Percentiles rank a stretch among this genome's conserved stretches.
Conservation (phyloP, 2,888 invertebrate species). For the Drosophila siamana region DNA sequence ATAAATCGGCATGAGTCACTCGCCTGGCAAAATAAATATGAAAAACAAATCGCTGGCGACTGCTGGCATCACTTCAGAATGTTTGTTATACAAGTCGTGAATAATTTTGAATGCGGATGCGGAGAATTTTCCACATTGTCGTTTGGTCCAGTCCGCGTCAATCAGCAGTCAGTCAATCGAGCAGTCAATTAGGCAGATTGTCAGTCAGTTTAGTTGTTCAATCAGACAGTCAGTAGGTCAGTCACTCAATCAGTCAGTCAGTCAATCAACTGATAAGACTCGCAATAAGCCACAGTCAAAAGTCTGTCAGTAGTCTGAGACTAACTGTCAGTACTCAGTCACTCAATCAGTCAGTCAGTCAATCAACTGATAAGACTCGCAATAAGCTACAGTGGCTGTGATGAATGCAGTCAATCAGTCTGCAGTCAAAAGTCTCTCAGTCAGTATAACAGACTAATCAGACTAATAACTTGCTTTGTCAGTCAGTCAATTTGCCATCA, state of each 20-base stretch:
- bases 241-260: conserved; percentile 1
- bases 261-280: too few species aligned
- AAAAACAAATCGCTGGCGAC: background rate
- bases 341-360: background rate
- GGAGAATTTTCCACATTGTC: background rate
- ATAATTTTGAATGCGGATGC: background rate
- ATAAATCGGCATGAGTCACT: conserved; percentile 8
- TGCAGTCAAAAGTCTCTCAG: too few species aligned
- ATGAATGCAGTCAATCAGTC: too few species aligned
- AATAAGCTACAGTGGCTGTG: too few species aligned
- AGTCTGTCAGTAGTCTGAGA: too few species aligned
- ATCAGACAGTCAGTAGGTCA: conserved; percentile 7
- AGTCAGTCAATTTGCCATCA: background rate
- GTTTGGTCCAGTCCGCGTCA: background rate
- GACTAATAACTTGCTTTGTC: too few species aligned
- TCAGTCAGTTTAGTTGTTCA: background rate
- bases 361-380: too few species aligned
- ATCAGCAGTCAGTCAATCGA: background rate
- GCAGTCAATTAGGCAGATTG: background rate
- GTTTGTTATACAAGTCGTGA: conserved; percentile 1
- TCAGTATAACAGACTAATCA: too few species aligned
- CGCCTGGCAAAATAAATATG: background rate
- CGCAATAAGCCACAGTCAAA: too few species aligned
- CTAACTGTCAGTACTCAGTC: too few species aligned
- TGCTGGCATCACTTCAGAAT: background rate